Evolutionary conservation across 2,113 vertebrate species (phyloP), one percentile per base, ranked within the genome.

Genomic region (Cyphomyrus plagiostoma): DNA sequence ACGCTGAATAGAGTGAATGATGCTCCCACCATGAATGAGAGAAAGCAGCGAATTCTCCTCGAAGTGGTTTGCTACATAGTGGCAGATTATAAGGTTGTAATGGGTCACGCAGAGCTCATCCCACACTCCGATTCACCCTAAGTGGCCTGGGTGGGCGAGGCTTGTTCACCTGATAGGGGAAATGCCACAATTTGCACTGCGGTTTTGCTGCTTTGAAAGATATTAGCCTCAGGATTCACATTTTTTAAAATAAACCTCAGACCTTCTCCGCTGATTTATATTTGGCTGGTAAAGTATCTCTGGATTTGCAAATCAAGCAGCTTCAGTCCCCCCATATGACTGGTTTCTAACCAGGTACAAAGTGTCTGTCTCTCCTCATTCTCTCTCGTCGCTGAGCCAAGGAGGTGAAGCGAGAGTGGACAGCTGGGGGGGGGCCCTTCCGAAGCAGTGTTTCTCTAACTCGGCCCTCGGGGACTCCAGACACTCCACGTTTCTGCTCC

Each of bases 101-200:
- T 8, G 45, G 82, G 4, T 84, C 45, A 48, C 6, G 3, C 45
- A 4, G 21, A 13, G 21, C 45, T n/a, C 82, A 48, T 11, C 21
- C 45, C 82, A 11, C 42, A 42, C 82, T 10, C 80, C 1, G 82
- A 84, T 10, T 48, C 21, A 21, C 91, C 92, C 91, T 87, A 62
- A 93, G 91, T 92, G 94, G 95, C 94, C 95, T 95, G 89, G 91
- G 91, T 89, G 30, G 84, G 80, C 90, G 88, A 86, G 91, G 91
- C 46, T 2, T 89, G 87, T 80, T 91, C 13, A 23, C 89, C 90
- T 92, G 93, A 93, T 30, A 1, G 88, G 89, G 88, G 84, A 88
- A 85, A 58, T 84, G 84, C 42, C 53, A 58, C 88, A 89, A 49
- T 88, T 62, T 70, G 35, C 87, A 2, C 1, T 3, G 11, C 17